Evolutionary conservation across 2,888 invertebrate genomes (phyloP).

Genomic region (Scaptomyza tumidula): DNA sequence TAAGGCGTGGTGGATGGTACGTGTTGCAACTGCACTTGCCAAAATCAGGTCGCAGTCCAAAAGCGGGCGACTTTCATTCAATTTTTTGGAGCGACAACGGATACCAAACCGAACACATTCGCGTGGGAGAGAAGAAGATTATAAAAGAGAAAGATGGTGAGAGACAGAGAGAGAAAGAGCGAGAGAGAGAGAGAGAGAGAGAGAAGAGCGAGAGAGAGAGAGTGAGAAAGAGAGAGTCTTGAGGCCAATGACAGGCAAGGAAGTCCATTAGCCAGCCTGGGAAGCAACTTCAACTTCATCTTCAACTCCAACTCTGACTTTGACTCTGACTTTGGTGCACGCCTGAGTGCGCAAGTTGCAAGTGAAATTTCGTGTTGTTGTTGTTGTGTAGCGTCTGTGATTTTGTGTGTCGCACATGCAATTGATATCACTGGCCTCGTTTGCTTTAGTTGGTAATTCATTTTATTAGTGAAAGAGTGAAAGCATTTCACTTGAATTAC

Average conservation of each 20-base stretch:
- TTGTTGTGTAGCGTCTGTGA: conserved; percentile 53
- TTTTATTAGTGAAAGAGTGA: conserved; percentile 77
- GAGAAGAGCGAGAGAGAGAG: conserved; percentile 3
- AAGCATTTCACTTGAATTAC: conserved; percentile 67
- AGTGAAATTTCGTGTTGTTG: conserved; percentile 67
- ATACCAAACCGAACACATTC: conserved; percentile 50
- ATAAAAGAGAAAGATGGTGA: conserved; percentile 3
- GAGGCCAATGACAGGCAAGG: conserved; percentile 41
- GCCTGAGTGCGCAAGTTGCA: conserved; percentile 59
- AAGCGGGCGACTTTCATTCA: conserved; percentile 72
- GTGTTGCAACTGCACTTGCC: conserved; percentile 59
- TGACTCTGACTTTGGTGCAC: conserved; percentile 15
- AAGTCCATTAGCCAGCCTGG: conserved; percentile 30
- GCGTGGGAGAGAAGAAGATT: conserved; percentile 17
- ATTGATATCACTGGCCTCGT: conserved; percentile 77
- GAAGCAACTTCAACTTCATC: conserved; percentile 8
- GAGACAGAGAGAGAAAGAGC: conserved; percentile 3
- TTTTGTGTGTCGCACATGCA: conserved; percentile 81
- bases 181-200: conserved; percentile 8
- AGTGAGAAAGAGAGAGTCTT: conserved; percentile 7
- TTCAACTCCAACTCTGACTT: conserved; percentile 3
- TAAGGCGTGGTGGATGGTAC: conserved; percentile 38
- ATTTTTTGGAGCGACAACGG: conserved; percentile 78
- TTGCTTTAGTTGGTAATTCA: conserved; percentile 67
- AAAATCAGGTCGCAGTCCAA: conserved; percentile 70